Conservation (phyloP, 1,140 invertebrate genomes). For the Arion vulgaris region DNA sequence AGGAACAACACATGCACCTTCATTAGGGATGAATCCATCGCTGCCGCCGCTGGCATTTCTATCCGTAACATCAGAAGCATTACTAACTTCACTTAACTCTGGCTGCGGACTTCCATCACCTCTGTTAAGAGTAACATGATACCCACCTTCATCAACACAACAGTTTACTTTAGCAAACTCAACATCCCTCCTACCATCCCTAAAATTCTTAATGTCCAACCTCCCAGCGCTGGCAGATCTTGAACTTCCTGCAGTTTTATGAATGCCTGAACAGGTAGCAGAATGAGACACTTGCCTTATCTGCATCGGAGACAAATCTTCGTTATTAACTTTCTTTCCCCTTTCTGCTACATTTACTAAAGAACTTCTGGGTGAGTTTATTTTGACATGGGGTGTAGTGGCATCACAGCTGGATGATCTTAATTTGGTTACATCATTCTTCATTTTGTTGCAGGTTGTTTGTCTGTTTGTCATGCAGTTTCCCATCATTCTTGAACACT, state of each 20-base stretch:
- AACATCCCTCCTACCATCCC: neutral
- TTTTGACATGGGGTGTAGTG: neutral
- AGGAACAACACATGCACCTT: neutral
- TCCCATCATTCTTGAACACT: neutral
- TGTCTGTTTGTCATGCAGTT: neutral
- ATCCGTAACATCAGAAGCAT: neutral
- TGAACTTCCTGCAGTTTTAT: neutral
- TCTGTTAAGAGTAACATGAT: neutral
- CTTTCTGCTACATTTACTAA: neutral
- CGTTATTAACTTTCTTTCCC: neutral
- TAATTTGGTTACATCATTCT: neutral
- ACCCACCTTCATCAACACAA: neutral
- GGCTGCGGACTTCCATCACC: neutral
- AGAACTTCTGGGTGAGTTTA: neutral
- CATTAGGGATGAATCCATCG: slow-evolving; percentile 19
- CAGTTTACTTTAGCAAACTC: neutral
- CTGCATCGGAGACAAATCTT: too few species aligned
- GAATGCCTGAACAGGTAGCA: slow-evolving; percentile 4
- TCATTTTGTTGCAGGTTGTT: neutral
- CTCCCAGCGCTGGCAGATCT: neutral
- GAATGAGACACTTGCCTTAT: slow-evolving; percentile 14
- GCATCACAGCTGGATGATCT: slow-evolving; percentile 13
- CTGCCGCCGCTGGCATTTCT: neutral
- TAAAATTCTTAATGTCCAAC: neutral
- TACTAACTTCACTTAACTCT: neutral